Percentiles rank a stretch among this genome's conserved stretches.
phyloP scores from a whole-genome alignment of 2,113 vertebrate genomes.

The Syrrhaptes paradoxus region DNA sequence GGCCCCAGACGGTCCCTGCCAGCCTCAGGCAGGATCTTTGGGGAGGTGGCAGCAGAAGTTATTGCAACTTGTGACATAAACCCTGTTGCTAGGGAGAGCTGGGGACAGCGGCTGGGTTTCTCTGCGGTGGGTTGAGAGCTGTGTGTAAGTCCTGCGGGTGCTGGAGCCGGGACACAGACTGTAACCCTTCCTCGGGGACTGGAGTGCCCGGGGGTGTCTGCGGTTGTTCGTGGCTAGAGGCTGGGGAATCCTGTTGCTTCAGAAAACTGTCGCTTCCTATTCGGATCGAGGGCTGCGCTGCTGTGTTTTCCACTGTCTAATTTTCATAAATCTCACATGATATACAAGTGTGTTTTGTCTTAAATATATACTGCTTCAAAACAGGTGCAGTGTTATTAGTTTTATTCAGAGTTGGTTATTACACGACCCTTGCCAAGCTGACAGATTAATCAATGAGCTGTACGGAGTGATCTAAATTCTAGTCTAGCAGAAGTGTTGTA shows the following conservation, averaged over 20 bases:
- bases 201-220: fast-evolving
- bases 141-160: not conserved
- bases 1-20: not conserved
- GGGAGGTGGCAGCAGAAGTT: not conserved
- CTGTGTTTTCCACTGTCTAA: not conserved
- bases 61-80: not conserved
- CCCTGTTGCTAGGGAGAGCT: not conserved
- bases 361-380: not conserved
- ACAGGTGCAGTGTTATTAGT: not conserved
- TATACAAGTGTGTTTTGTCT: not conserved
- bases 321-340: not conserved
- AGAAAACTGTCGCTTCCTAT: not conserved
- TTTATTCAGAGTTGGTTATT: not conserved
- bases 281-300: not conserved
- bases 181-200: not conserved
- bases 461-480: not conserved
- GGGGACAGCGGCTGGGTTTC: not conserved
- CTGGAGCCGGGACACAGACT: fast-evolving
- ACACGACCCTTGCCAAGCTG: not conserved
- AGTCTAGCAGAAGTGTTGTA: not conserved
- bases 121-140: not conserved
- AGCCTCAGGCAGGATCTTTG: not conserved
- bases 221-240: not conserved
- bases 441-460: not conserved
- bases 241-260: not conserved